Evolutionary conservation across 2,113 vertebrate genomes (phyloP).

Genomic region (Cheirogaleus medius): DNA sequence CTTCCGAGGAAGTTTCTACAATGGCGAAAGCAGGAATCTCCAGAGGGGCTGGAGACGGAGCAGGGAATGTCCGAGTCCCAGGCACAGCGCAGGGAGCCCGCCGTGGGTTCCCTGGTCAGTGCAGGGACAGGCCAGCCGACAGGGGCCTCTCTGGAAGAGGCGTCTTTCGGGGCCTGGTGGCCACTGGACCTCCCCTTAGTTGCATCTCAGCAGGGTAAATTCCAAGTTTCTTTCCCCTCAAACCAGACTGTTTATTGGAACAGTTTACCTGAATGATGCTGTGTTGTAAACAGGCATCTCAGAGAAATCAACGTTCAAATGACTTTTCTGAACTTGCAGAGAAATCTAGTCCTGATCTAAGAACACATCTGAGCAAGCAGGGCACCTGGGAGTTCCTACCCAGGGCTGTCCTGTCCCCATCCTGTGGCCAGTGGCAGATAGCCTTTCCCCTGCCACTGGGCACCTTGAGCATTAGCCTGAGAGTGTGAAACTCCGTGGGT

Average conservation of each 20-base stretch:
- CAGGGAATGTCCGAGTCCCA: rapidly evolving
- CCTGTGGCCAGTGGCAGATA: background rate
- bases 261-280: rapidly evolving
- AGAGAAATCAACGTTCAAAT: background rate
- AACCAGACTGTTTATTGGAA: background rate
- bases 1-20: background rate
- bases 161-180: background rate
- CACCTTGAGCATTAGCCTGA: background rate
- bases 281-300: background rate
- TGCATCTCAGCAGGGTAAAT: background rate
- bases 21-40: background rate
- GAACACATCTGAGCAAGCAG: background rate
- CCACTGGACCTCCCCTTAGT: background rate
- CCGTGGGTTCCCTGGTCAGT: background rate
- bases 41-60: background rate
- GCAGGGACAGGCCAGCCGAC: background rate
- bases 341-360: background rate
- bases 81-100: rapidly evolving
- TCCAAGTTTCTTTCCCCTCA: background rate
- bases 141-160: background rate
- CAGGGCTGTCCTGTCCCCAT: background rate
- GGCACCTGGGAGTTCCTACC: background rate
- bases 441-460: background rate
- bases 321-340: background rate
- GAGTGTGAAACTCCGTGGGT: rapidly evolving